Percentiles rank a stretch among this genome's conserved stretches.
Conservation (phyloP, 2,888 invertebrate genomes). For the Osmoderma eremita region DNA sequence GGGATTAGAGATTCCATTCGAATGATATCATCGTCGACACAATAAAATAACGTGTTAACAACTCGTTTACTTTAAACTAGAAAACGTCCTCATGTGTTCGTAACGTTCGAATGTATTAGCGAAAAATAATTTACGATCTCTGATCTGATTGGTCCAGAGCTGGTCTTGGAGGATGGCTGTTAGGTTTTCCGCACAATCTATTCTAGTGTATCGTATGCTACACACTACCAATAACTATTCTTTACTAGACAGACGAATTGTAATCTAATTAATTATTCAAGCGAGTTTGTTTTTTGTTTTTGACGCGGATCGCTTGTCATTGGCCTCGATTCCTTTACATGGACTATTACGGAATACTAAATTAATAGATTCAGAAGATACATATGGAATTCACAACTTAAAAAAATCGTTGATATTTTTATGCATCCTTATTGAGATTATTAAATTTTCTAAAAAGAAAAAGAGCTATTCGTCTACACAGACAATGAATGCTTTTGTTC, state of each 20-base stretch:
- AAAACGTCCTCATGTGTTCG: no score
- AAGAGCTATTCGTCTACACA: no score
- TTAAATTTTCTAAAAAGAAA: no score
- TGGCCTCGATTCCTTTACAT: constrained; percentile 23
- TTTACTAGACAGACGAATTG: neutral
- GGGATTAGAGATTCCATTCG: no score
- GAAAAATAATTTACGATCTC: neutral
- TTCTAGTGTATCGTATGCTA: no score
- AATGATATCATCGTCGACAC: no score
- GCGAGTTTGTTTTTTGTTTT: constrained; percentile 14
- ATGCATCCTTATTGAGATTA: no score
- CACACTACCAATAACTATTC: no score
- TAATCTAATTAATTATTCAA: constrained; percentile 30
- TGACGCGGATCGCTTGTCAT: constrained; percentile 4
- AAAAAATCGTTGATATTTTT: no score
- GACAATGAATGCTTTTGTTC: neutral
- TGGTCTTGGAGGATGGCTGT: constrained; percentile 4
- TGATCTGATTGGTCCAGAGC: neutral
- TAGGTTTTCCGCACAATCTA: constrained; percentile 1
- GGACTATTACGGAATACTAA: constrained; percentile 22
- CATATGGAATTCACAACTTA: neutral
- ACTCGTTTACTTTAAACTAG: no score
- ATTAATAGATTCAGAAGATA: neutral
- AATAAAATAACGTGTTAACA: no score
- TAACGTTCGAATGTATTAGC: neutral